A percentile compares a stretch with the other conserved stretches of the same genome.
Evolutionary conservation across 2,888 invertebrate species (phyloP).

Genomic region (Nephrotoma flavescens): DNA sequence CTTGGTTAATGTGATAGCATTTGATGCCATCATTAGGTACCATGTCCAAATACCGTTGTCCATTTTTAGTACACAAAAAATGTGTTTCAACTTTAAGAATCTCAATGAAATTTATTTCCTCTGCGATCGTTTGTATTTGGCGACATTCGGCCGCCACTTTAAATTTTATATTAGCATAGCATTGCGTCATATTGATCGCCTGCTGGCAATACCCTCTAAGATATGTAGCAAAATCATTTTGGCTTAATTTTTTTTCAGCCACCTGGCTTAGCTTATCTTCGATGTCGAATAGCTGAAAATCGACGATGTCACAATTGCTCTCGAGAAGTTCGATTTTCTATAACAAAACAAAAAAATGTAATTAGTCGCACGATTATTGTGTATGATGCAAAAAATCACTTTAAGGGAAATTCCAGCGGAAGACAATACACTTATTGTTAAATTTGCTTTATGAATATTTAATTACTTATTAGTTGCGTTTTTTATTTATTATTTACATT

Average conservation of each 20-base stretch:
- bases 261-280: neutral
- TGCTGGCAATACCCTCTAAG: neutral
- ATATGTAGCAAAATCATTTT: neutral
- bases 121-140: neutral
- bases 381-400: neutral
- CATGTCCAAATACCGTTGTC: neutral
- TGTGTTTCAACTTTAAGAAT: neutral
- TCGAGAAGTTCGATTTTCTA: neutral
- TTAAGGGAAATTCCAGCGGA: neutral
- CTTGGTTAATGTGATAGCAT: neutral
- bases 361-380: neutral
- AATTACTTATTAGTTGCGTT: neutral
- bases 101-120: neutral
- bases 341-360: neutral
- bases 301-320: neutral
- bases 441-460: neutral
- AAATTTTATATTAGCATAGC: neutral
- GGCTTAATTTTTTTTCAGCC: neutral
- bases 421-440: neutral
- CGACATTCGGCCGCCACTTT: neutral
- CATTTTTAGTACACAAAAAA: neutral
- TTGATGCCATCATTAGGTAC: neutral
- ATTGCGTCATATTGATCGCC: neutral
- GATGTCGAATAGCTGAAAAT: neutral
- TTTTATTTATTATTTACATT: neutral